phyloP scores from a whole-genome alignment of 2,888 invertebrate genomes.

The Prenolepis imparis region DNA sequence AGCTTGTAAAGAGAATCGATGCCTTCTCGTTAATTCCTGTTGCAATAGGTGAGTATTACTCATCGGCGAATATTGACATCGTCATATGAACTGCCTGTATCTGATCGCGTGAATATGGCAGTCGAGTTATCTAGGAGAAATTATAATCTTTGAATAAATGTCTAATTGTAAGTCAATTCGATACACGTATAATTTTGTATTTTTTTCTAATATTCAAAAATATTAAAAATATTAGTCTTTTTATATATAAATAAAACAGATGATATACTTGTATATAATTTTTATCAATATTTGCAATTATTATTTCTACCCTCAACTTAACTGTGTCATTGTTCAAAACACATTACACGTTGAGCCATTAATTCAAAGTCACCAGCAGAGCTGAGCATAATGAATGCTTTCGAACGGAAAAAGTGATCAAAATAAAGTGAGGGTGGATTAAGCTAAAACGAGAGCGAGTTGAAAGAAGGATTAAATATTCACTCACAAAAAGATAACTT shows the following conservation, averaged over 20 bases:
- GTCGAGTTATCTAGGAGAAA: neutral
- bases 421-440: slow-evolving; percentile 44
- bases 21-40: neutral
- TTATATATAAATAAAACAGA: neutral
- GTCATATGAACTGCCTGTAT: neutral
- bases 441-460: neutral
- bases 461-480: slow-evolving; percentile 36
- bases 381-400: slow-evolving; percentile 49
- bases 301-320: slow-evolving; percentile 13
- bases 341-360: slow-evolving; percentile 31
- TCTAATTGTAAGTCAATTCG: neutral
- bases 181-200: neutral
- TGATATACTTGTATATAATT: neutral
- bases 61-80: slow-evolving; percentile 20
- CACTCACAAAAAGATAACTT: slow-evolving; percentile 27
- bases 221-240: neutral
- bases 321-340: slow-evolving; percentile 23
- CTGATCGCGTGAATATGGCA: neutral
- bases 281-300: neutral
- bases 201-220: neutral
- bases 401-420: slow-evolving; percentile 52
- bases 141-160: neutral
- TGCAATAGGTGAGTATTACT: slow-evolving; percentile 37
- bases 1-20: slow-evolving; percentile 18
- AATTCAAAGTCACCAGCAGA: slow-evolving; percentile 31